phyloP scores from a whole-genome alignment of 2,797 vertebrate species.

The Strix occidentalis region DNA sequence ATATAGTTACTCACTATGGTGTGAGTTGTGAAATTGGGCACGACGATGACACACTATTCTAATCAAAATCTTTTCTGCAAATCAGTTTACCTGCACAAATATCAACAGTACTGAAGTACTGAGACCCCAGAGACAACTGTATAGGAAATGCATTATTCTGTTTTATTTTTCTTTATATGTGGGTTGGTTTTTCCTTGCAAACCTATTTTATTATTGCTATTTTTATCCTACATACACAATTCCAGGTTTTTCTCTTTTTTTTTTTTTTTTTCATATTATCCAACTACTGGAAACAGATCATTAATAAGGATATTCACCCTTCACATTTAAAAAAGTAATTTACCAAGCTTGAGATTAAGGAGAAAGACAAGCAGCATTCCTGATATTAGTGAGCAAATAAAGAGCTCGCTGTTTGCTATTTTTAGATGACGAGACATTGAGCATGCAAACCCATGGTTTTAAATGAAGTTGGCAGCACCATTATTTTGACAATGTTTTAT shows the following conservation, averaged over 20 bases:
- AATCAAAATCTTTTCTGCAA: neutral
- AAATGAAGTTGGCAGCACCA: neutral
- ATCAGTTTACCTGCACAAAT: neutral
- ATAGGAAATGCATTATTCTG: neutral
- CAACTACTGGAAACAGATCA: neutral
- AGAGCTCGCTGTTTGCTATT: neutral
- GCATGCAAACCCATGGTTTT: neutral
- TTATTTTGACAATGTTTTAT: neutral
- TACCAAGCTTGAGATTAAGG: neutral
- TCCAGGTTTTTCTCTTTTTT: neutral
- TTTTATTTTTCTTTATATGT: neutral
- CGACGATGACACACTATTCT: fast-evolving
- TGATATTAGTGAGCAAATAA: neutral
- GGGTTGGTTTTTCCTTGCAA: neutral
- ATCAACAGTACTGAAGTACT: neutral
- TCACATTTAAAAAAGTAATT: neutral
- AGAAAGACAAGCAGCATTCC: neutral
- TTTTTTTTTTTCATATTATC: neutral
- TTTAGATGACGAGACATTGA: neutral
- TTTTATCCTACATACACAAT: neutral
- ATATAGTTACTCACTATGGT: neutral
- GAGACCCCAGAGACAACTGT: neutral
- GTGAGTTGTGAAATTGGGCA: neutral
- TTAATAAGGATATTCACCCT: neutral
- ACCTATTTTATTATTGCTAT: neutral